These are phyloP conservation scores for Albula goreensis DNA, from an alignment of 2,113 vertebrate genomes.

Conservation along the genomic window DNA sequence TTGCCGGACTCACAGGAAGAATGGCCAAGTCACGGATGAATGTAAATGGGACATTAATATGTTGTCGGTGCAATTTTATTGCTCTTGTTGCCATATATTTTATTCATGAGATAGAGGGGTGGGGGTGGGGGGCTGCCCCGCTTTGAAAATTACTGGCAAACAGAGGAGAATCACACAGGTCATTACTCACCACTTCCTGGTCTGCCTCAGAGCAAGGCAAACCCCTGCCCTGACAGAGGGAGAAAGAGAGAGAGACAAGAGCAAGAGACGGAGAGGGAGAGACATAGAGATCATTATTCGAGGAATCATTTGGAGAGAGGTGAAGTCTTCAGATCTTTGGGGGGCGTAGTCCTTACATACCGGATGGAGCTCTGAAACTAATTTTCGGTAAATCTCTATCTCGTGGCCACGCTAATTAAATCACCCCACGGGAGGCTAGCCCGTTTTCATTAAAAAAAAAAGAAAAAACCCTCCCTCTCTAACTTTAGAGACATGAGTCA, in stretches of 20 bases:
- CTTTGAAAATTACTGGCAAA: slow-evolving; percentile 41
- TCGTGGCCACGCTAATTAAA: slow-evolving; percentile 63
- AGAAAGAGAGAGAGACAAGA: background rate
- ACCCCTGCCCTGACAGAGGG: background rate
- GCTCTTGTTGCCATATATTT: slow-evolving; percentile 44
- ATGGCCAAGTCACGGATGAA: slow-evolving; percentile 51
- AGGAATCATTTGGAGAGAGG: slow-evolving; percentile 27
- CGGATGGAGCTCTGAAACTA: slow-evolving; percentile 36
- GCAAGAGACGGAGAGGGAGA: background rate
- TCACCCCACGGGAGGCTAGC: slow-evolving; percentile 45
- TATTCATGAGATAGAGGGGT: slow-evolving; percentile 45
- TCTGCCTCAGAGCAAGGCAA: background rate
- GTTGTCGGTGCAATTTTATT: slow-evolving; percentile 49
- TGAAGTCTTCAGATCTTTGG: slow-evolving; percentile 32
- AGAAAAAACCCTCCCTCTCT: slow-evolving; percentile 33
- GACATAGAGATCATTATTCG: slow-evolving; percentile 37
- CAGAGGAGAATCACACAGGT: slow-evolving; percentile 30
- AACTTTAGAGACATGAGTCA: slow-evolving; percentile 41
- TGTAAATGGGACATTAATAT: slow-evolving; percentile 60
- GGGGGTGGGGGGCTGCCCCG: slow-evolving; percentile 12
- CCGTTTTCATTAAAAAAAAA: slow-evolving; percentile 35
- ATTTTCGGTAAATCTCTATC: slow-evolving; percentile 54
- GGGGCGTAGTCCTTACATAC: slow-evolving; percentile 33
- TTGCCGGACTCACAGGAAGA: slow-evolving; percentile 56
- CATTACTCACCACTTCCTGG: slow-evolving; percentile 13